Evolutionary conservation across 2,888 invertebrate genomes (phyloP), one percentile per base, ranked within the genome.

Genomic region (Zeuzera pyrina): DNA sequence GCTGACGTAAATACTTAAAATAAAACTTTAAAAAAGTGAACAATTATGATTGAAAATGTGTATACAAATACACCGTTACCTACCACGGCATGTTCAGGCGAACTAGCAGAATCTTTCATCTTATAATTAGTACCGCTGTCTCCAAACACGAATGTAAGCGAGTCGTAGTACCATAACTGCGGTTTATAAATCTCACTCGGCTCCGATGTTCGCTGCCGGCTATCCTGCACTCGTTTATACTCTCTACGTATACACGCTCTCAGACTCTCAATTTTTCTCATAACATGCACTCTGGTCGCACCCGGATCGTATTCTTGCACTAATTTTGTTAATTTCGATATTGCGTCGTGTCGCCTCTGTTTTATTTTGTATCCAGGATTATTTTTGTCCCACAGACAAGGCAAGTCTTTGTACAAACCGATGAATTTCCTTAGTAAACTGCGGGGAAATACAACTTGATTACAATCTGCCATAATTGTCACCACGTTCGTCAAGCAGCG

Each of bases 251-350:
- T 69, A 42, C 79, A 78, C 4, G 79, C 76, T 15, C 79, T 64
- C 38, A 81, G 42, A 43, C 78, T 79, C 47, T 79, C 79, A 22
- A 81, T 76, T 49, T 79, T 79, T 31, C 78, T 59, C 42, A 78
- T 41, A 3, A 79, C 66, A 30, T 78, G 77, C 2, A 77, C 77
- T 23, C 70, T 54, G 0, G 78, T 78, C 12, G 76, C 78, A 5
- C 53, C 59, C 10, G 69, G 57, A 21, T 77, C 74, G 35, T 65
- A 67, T 30, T 67, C 55, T 34, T 73, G 74, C 0, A 78, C 69
- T 8, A 79, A 43, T 14, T 58, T 48, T 0, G 78, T 78, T 29
- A 81, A 39, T 42, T 63, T 65, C 0, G 69, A 58, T 8, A 77
- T 51, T 1, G 76, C 79, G 10, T 70, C 66, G 32, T 73, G 64